Conservation (phyloP, 2,113 vertebrate genomes). For the Rhineura floridana region DNA sequence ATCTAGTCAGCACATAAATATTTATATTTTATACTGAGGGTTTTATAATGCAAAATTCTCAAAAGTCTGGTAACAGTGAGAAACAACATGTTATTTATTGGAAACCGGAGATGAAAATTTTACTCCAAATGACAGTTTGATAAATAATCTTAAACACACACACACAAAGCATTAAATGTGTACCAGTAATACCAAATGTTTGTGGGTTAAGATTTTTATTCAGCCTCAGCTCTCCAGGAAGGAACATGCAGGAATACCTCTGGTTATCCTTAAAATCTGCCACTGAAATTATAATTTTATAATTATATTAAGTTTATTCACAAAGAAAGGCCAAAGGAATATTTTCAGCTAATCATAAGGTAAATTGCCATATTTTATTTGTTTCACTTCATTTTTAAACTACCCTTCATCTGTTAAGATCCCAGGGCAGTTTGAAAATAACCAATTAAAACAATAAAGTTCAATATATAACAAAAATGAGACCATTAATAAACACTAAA, state of each 20-base stretch:
- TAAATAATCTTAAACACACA: conserved; percentile 11
- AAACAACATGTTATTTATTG: conserved; percentile 54
- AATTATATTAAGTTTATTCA: background rate
- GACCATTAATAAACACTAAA: too few species aligned
- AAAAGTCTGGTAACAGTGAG: conserved; percentile 51
- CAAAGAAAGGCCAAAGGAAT: background rate
- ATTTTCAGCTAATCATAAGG: background rate
- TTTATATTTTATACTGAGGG: too few species aligned
- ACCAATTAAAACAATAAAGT: too few species aligned
- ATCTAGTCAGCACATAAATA: too few species aligned
- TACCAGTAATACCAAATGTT: background rate
- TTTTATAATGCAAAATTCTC: conserved; percentile 35
- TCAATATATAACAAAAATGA: too few species aligned
- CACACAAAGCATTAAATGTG: background rate
- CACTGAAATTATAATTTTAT: background rate
- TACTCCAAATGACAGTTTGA: conserved; percentile 50
- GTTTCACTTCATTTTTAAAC: too few species aligned
- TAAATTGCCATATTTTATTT: too few species aligned
- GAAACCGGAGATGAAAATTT: conserved; percentile 59
- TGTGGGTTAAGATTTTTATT: background rate
- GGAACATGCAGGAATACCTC: background rate
- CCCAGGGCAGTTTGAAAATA: too few species aligned
- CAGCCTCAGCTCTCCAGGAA: background rate
- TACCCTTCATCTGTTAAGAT: too few species aligned
- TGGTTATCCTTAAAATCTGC: background rate